Evolutionary conservation across 2,888 invertebrate species (phyloP).

Genomic region (Smittia aterrima): DNA sequence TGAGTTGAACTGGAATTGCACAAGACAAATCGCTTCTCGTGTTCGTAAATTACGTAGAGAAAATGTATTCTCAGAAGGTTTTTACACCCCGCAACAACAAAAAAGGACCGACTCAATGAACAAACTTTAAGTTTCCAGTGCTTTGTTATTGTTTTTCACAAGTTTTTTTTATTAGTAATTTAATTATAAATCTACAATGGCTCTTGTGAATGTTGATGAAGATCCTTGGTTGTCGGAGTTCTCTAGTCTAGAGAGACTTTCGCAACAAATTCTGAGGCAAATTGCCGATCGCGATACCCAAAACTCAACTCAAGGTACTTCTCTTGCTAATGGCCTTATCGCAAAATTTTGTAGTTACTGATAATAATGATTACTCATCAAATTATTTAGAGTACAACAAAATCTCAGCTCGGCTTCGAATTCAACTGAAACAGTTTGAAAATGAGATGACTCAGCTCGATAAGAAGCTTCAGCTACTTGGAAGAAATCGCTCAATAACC

Average conservation of each 20-base stretch:
- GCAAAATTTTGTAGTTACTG: background rate
- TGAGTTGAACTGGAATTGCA: background rate
- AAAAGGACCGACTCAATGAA: too few species aligned
- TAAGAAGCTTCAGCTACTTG: slow-evolving; percentile 57
- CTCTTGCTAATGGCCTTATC: background rate
- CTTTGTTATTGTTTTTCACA: slow-evolving; percentile 4
- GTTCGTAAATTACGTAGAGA: too few species aligned
- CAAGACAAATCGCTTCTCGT: too few species aligned
- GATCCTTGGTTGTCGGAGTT: slow-evolving; percentile 61
- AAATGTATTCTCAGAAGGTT: too few species aligned
- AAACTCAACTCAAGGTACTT: background rate
- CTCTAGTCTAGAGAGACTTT: slow-evolving; percentile 65
- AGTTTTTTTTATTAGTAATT: too few species aligned
- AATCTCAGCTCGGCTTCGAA: slow-evolving; percentile 60
- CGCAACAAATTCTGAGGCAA: slow-evolving; percentile 63
- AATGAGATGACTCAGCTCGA: slow-evolving; percentile 61
- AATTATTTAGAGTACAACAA: slow-evolving; percentile 55
- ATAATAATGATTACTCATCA: background rate
- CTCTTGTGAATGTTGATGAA: slow-evolving; percentile 7
- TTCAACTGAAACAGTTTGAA: slow-evolving; percentile 62
- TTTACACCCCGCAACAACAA: too few species aligned
- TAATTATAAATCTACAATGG: too few species aligned
- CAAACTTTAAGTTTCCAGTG: background rate
- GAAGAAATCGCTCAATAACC: slow-evolving; percentile 52
- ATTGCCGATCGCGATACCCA: slow-evolving; percentile 57